Base-by-base conservation (phyloP, 2,888 invertebrate species). In the Synergus umbraculus region DNA sequence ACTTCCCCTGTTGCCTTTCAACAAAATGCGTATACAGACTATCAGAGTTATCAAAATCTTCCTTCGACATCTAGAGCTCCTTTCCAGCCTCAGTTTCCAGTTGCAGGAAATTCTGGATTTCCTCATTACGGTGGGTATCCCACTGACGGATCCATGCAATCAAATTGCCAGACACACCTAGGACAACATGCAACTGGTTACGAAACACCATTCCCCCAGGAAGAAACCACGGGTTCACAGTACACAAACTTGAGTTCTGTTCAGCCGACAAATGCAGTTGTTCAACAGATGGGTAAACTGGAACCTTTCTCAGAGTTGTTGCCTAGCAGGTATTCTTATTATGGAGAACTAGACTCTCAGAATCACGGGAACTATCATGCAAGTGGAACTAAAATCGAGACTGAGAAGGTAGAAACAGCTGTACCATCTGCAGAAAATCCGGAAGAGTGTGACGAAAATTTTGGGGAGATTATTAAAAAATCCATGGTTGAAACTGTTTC, bases 381-480 rank as follows among this genome's bases (percentile, higher is more conserved):
- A 41, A 85, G 77, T 49, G 77, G 66, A 54, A 81, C 76, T 4
- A 84, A 86, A 64, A 60, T 84, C 44, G 86, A 86, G 15, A 43
- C 81, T n/a, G 85, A 85, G 0, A 82, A 85, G 66, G 54, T 22
- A 5, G 81, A 78, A 18, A 37, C 64, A 41, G n/a, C 49, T 29
- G 43, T 46, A n/a, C 78, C 82, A 44, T 73, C 63, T 58, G 65
- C 65, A 18, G 41, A 88, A 67, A 83, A 87, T 44, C 87, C 84
- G 80, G 84, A 90, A 65, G 93, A 94, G 78, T 93, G 93, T 87
- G 94, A 94, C 86, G 97, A 97, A 89, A 97, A 97, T 92, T 97
- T 97, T 90, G 97, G 97, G 78, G 97, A 97, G 93, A 96, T 98
- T 88, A 97, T 97, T 87, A 97, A 97, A 92, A 97, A 97, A 93